These are phyloP conservation scores for Piprites chloris DNA, from an alignment of 2,113 vertebrate species.

Conservation along the genomic window DNA sequence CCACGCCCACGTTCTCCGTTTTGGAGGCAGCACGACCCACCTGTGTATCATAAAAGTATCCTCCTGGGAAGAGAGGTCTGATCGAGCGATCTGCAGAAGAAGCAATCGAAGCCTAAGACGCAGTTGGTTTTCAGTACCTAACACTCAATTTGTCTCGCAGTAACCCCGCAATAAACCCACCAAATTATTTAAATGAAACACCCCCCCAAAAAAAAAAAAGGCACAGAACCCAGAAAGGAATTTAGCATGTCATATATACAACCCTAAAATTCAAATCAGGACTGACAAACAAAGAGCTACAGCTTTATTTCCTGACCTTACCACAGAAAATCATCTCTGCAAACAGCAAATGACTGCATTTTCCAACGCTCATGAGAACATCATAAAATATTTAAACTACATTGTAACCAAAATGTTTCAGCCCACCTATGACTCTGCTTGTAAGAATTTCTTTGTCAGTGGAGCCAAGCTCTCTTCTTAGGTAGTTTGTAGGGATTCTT, in stretches of 20 bases:
- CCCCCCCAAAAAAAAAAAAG: background rate
- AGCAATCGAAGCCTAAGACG: background rate
- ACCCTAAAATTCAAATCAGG: background rate
- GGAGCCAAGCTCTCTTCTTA: constrained; percentile 88
- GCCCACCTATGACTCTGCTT: constrained; percentile 91
- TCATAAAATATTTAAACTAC: background rate
- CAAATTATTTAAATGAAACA: background rate
- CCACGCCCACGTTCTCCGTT: background rate
- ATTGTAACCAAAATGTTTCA: background rate
- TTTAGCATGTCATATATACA: background rate
- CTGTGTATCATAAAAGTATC: constrained; percentile 98
- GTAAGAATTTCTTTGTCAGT: constrained; percentile 95
- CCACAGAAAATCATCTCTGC: background rate
- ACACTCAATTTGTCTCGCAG: background rate
- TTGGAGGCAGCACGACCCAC: constrained; percentile 57
- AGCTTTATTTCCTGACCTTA: background rate
- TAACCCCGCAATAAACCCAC: background rate
- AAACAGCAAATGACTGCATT: background rate
- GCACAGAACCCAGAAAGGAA: background rate
- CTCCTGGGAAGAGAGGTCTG: constrained; percentile 90
- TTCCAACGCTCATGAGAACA: background rate
- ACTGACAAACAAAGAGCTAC: background rate
- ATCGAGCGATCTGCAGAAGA: constrained; percentile 86
- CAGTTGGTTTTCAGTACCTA: background rate
- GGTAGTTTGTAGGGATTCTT: constrained; percentile 96